phyloP scores from a whole-genome alignment of 2,888 invertebrate genomes.

The Caenorhabditis sp. region DNA sequence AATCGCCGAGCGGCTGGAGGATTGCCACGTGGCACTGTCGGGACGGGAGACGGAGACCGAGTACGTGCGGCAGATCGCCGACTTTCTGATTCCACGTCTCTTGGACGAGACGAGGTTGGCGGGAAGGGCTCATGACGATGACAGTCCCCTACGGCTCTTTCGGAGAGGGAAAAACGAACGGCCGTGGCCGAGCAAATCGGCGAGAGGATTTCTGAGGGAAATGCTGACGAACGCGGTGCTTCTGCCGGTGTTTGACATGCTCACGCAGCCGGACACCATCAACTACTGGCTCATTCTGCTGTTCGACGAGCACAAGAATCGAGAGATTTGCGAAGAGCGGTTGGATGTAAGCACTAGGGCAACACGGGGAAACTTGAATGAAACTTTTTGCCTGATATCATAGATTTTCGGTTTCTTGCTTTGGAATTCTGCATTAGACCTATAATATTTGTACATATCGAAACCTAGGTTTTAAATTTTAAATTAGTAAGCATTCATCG shows the following conservation, averaged over 20 bases:
- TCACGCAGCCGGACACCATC: conserved; percentile 77
- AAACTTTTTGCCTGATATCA: too few relatives aligned
- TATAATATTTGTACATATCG: too few relatives aligned
- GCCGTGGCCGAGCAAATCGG: conserved; percentile 74
- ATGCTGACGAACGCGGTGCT: conserved; percentile 72
- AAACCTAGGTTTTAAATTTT: too few relatives aligned
- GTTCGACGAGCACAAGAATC: conserved; percentile 55
- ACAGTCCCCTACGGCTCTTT: conserved; percentile 47
- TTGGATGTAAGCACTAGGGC: conserved; percentile 4
- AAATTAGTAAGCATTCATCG: too few relatives aligned
- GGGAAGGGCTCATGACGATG: conserved; percentile 71
- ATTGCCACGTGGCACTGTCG: conserved; percentile 70
- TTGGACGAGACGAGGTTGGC: conserved; percentile 73
- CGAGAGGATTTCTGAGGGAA: conserved; percentile 75
- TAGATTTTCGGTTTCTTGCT: too few relatives aligned
- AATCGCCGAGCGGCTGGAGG: conserved; percentile 63
- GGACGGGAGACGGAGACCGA: conserved; percentile 68
- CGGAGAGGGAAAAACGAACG: conserved; percentile 45
- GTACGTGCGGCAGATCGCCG: conserved; percentile 74
- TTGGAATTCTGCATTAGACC: too few relatives aligned
- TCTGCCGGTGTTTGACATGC: conserved; percentile 73
- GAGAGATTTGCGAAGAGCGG: conserved; percentile 10
- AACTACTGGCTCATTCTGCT: conserved; percentile 72
- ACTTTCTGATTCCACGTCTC: conserved; percentile 70
- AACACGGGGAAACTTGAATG: neutral